phyloP scores from a whole-genome alignment of 2,797 vertebrate genomes.

The Schizopygopsis pylzovi region DNA sequence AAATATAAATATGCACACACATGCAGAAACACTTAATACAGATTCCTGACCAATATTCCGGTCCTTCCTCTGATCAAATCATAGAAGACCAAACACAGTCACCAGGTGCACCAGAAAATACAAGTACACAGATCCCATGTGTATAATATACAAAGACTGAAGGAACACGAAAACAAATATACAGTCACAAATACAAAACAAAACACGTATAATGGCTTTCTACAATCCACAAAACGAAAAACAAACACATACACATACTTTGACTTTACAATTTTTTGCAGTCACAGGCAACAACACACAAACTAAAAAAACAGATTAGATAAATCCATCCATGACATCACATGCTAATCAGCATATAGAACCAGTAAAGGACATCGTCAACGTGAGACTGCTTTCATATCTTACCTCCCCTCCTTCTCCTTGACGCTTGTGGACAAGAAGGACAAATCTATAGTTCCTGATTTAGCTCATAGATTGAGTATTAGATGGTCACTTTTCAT shows the following conservation, averaged over 20 bases:
- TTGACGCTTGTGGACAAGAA: constrained; percentile 83
- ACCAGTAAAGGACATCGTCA: constrained; percentile 43
- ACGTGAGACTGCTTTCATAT: constrained; percentile 55
- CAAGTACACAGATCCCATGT: constrained; percentile 10
- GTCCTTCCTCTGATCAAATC: constrained; percentile 11
- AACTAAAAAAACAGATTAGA: constrained; percentile 30
- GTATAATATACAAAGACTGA: constrained; percentile 17
- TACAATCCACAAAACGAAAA: constrained; percentile 24
- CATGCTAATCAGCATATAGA: constrained; percentile 45
- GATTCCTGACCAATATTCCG: neutral
- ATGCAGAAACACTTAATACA: constrained; percentile 18
- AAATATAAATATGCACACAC: neutral
- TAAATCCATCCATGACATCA: constrained; percentile 26
- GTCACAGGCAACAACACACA: constrained; percentile 36
- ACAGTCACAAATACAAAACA: constrained; percentile 24
- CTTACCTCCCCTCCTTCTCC: constrained; percentile 90
- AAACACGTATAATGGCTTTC: constrained; percentile 7
- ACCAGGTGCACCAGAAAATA: constrained; percentile 18
- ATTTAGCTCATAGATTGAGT: constrained; percentile 41
- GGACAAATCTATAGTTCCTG: constrained; percentile 57
- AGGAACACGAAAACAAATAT: constrained; percentile 13
- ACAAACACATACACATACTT: constrained; percentile 24
- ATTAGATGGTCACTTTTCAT: constrained; percentile 23
- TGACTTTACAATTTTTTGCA: constrained; percentile 18
- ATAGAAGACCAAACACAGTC: constrained; percentile 12